Percentiles rank a stretch among this genome's conserved stretches.
Conservation (phyloP, 2,797 vertebrate species). For the Rhynchonycteris naso region DNA sequence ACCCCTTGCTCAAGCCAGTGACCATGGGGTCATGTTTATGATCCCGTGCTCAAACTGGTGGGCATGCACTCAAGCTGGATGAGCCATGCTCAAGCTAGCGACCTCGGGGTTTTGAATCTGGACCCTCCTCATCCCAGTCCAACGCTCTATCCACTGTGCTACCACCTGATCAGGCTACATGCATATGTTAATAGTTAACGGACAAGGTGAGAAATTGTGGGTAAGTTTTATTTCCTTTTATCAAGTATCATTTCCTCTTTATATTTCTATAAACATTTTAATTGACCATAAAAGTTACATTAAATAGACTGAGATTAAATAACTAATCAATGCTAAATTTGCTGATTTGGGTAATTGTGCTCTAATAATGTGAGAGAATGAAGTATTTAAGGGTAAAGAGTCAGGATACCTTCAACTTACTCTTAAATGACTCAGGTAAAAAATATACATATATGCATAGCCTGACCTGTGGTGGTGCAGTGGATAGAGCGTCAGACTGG, state of each 20-base stretch:
- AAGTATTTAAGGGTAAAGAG: not conserved
- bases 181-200: not conserved
- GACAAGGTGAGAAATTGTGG: not conserved
- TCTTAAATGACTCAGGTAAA: not conserved
- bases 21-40: no score
- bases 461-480: no score
- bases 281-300: not conserved
- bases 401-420: not conserved
- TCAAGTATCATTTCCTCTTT: not conserved
- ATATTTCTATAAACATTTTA: not conserved
- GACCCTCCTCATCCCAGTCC: no score
- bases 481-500: no score
- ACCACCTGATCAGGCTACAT: no score
- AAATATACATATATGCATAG: not conserved
- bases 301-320: not conserved
- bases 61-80: no score
- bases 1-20: no score
- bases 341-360: not conserved
- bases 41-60: no score
- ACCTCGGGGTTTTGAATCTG: no score
- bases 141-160: no score
- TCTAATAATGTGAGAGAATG: not conserved
- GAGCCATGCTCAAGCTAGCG: no score
- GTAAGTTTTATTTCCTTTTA: not conserved
- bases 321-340: not conserved